Evolutionary conservation across 1,140 invertebrate genomes (phyloP).

Genomic region (Diachasma alloeum): DNA sequence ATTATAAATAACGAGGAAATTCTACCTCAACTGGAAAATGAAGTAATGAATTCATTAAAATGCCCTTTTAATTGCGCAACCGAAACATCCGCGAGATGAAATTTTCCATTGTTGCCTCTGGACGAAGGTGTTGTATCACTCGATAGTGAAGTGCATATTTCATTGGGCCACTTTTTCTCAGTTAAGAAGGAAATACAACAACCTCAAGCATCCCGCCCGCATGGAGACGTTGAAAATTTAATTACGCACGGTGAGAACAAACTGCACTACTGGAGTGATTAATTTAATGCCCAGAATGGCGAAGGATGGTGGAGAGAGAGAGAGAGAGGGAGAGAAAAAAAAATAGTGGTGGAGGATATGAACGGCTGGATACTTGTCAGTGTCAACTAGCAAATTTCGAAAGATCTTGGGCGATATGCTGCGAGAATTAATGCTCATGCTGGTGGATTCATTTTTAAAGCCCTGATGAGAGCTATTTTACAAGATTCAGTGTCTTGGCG

Average conservation of each 20-base stretch:
- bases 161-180: not conserved
- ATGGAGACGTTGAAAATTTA: conserved; percentile 19
- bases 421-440: too few relatives aligned
- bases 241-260: conserved; percentile 18
- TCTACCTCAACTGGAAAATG: too few relatives aligned
- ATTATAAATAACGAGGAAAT: too few relatives aligned
- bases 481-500: too few relatives aligned
- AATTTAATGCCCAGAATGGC: conserved; percentile 4
- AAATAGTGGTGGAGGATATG: not conserved
- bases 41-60: too few relatives aligned
- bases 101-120: not conserved
- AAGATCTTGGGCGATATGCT: not conserved
- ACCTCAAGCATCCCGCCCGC: not conserved
- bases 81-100: not conserved
- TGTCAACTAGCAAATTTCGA: not conserved
- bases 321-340: not conserved
- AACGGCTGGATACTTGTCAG: not conserved
- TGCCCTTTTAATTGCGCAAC: not conserved
- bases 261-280: conserved; percentile 19
- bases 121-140: not conserved
- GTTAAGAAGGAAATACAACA: not conserved
- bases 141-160: conserved; percentile 12
- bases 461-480: too few relatives aligned
- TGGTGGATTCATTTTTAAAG: too few relatives aligned
- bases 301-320: not conserved